Conservation (phyloP, 2,113 vertebrate species). For the Xerus inauris region DNA sequence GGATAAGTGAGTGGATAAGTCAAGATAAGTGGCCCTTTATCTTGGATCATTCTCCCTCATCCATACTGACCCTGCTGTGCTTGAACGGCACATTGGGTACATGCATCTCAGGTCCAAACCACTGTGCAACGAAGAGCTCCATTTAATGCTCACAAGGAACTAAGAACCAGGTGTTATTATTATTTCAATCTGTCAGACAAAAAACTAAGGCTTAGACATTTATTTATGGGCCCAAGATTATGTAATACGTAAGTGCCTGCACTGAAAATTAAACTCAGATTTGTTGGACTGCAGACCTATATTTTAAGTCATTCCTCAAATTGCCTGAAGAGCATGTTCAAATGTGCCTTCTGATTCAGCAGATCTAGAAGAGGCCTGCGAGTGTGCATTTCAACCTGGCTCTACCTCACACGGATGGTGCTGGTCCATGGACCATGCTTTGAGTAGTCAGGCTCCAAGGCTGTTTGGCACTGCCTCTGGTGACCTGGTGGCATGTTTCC, state of each 20-base stretch:
- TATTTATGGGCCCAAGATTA: not conserved
- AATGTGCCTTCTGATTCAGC: not conserved
- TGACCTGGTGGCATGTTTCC: too few relatives aligned
- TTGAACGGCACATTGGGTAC: too few relatives aligned
- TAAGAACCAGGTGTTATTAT: not conserved
- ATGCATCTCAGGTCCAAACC: too few relatives aligned
- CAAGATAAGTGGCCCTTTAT: too few relatives aligned
- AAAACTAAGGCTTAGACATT: not conserved
- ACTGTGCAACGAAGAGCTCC: not conserved
- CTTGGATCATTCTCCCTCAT: too few relatives aligned
- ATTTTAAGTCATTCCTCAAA: not conserved
- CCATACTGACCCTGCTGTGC: too few relatives aligned
- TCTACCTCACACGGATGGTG: accelerated
- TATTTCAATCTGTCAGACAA: not conserved
- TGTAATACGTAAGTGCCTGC: not conserved
- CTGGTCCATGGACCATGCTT: accelerated
- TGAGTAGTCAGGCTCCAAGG: not conserved
- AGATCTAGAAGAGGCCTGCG: not conserved
- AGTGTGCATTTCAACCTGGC: not conserved
- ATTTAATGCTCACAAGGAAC: not conserved
- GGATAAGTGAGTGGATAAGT: too few relatives aligned
- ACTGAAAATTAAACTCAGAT: not conserved
- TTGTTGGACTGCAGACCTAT: not conserved
- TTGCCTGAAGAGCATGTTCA: not conserved
- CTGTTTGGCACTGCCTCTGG: accelerated